Percentiles rank a stretch among this genome's conserved stretches.
Evolutionary conservation across 2,113 vertebrate genomes (phyloP).

Genomic region (Apodemus sylvaticus): DNA sequence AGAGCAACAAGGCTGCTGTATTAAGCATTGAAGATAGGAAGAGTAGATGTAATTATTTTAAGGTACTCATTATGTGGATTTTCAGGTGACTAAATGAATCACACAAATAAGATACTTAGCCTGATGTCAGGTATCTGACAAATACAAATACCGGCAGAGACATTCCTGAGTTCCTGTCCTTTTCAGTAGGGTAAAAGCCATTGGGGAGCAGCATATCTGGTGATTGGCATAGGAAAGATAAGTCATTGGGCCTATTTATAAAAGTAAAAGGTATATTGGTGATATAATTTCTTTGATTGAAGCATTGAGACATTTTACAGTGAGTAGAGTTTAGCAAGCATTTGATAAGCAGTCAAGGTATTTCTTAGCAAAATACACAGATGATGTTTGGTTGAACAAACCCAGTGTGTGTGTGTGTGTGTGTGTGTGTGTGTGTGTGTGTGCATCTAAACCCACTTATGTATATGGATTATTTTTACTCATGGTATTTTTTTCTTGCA

Average conservation of each 20-base stretch:
- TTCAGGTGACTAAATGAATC: neutral
- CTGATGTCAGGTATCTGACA: neutral
- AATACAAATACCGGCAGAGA: neutral
- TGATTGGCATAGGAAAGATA: neutral
- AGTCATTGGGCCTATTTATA: neutral
- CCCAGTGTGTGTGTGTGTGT: neutral
- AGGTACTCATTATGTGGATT: neutral
- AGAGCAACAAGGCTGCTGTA: too few relatives aligned
- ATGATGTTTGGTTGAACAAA: slow-evolving; percentile 1
- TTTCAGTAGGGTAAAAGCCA: neutral
- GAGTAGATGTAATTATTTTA: slow-evolving; percentile 6
- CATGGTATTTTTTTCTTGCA: neutral
- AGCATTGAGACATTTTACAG: neutral
- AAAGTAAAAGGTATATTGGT: slow-evolving; percentile 3
- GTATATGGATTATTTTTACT: neutral
- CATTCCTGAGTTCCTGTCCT: neutral
- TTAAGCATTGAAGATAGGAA: neutral
- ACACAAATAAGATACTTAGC: neutral
- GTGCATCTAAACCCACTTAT: neutral
- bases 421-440: neutral
- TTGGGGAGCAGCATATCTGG: neutral
- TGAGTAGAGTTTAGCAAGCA: slow-evolving; percentile 11
- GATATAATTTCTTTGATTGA: neutral
- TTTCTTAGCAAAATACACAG: slow-evolving; percentile 13
- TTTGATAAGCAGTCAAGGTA: neutral